These are phyloP conservation scores for Euplexia lucipara DNA, from an alignment of 2,888 invertebrate genomes.

Conservation along the genomic window DNA sequence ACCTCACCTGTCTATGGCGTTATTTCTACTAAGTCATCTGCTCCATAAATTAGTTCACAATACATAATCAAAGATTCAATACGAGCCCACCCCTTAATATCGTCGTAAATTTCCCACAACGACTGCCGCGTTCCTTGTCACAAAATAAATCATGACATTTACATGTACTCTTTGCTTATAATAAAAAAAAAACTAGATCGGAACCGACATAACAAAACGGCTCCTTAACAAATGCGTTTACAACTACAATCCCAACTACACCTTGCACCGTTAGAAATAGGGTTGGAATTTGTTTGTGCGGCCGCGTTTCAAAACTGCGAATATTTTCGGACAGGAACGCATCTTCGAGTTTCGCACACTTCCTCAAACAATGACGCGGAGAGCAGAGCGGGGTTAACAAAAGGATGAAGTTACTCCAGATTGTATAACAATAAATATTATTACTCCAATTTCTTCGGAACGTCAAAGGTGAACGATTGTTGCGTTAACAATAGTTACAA, in stretches of 20 bases:
- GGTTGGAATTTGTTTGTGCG: slow-evolving; percentile 35
- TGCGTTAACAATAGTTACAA: slow-evolving; percentile 79
- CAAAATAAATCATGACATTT: slow-evolving; percentile 87
- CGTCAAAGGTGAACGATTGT: slow-evolving; percentile 76
- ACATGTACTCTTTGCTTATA: slow-evolving; percentile 70
- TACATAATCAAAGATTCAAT: slow-evolving; percentile 78
- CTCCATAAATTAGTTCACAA: slow-evolving; percentile 73
- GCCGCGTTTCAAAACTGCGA: slow-evolving; percentile 19
- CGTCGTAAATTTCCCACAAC: slow-evolving; percentile 89
- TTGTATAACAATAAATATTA: slow-evolving; percentile 85
- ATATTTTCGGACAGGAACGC: slow-evolving; percentile 49
- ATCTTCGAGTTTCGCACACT: slow-evolving; percentile 83
- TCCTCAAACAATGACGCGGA: slow-evolving; percentile 79
- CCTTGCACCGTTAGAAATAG: slow-evolving; percentile 33
- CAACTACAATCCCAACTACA: slow-evolving; percentile 37
- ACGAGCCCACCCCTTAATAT: slow-evolving; percentile 80
- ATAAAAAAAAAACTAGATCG: slow-evolving; percentile 85
- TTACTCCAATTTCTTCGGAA: slow-evolving; percentile 78
- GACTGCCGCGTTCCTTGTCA: slow-evolving; percentile 84
- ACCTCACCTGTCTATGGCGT: slow-evolving; percentile 55
- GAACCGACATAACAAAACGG: slow-evolving; percentile 66
- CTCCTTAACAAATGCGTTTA: slow-evolving; percentile 64
- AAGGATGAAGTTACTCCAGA: slow-evolving; percentile 79
- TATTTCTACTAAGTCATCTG: slow-evolving; percentile 67
- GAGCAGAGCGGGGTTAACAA: slow-evolving; percentile 72